Base-by-base conservation (phyloP, 2,888 invertebrate genomes). In the Acleris literana region DNA sequence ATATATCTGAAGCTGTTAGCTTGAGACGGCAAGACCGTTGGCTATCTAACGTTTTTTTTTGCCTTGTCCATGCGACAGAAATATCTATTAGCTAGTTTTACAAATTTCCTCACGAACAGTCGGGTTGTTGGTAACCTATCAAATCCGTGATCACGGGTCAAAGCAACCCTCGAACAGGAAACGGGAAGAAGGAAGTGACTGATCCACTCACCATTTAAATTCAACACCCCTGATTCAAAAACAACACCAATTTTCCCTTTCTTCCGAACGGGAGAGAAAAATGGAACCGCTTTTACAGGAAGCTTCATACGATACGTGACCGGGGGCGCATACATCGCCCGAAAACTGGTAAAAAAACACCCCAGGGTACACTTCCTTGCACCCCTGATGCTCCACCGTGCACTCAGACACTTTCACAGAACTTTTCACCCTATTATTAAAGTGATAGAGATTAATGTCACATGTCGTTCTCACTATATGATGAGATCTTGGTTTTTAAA, bases 241-340 rank as follows among this genome's bases (percentile, higher is more conserved):
- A 62, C 39, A 53, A 55, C 54, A 51, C 60, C 46, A 46, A 43
- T 61, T 53, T 57, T 33, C n/a, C 76, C 78, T 68, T 71, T 69
- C 67, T 46, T 44, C 44, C 69, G 72, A 72, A 70, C 73, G 68
- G 72, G 76, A 82, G 83, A 88, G 87, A 91, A 88, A 90, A 90
- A 90, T 90, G 89, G 82, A 84, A 84, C 82, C 83, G 83, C 84
- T 89, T 87, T 90, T 87, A 83, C 88, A 86, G 88, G 88, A 86
- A 87, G 89, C 89, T 91, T 86, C 89, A 88, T 91, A 87, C 82
- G 84, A 84, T 85, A 92, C 92, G 92, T 92, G 92, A 91, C 88
- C 82, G 77, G 83, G 87, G 92, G 92, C 90, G 90, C 89, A 90
- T 91, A 90, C 84, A 87, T 87, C 85, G 85, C 77, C 76, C 78